Percentiles rank a stretch among this genome's conserved stretches.
These are phyloP conservation scores for Gari tellinella DNA, from an alignment of 2,888 invertebrate genomes.

Conservation along the genomic window DNA sequence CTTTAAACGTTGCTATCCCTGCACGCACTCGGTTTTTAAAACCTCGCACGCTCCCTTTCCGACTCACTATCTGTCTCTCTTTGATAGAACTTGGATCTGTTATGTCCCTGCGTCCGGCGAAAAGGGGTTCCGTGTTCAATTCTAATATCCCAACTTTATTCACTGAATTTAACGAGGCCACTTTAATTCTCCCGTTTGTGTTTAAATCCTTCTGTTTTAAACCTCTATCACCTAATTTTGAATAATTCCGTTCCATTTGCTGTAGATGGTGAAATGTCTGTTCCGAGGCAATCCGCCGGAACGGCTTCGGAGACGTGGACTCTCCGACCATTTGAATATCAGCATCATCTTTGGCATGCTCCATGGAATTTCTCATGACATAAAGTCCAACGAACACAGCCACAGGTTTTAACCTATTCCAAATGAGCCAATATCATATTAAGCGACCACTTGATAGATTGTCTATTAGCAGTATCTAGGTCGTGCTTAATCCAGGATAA, in stretches of 20 bases:
- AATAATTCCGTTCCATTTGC: constrained; percentile 58
- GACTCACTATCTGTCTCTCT: constrained; percentile 89
- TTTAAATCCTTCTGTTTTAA: constrained; percentile 27
- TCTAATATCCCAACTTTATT: constrained; percentile 17
- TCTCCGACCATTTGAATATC: constrained; percentile 8
- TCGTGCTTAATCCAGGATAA: no score
- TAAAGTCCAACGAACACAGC: no score
- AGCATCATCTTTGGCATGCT: constrained; percentile 37
- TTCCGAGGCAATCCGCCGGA: constrained; percentile 40
- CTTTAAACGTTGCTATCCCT: constrained; percentile 95
- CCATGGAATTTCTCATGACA: constrained; percentile 39
- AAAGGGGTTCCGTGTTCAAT: constrained; percentile 46
- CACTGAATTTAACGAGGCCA: constrained; percentile 44
- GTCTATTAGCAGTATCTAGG: no score
- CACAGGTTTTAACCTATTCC: no score
- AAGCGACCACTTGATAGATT: no score
- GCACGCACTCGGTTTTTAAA: constrained; percentile 97
- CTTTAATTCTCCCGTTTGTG: constrained; percentile 36
- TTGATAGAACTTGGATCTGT: constrained; percentile 67
- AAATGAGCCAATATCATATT: no score
- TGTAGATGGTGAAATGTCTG: constrained; percentile 36
- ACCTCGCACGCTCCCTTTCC: constrained; percentile 96
- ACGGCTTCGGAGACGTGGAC: neutral
- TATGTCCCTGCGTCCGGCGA: constrained; percentile 74
- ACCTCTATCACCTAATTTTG: constrained; percentile 47